Base-by-base conservation (phyloP, 2,888 invertebrate species). In the Auanema freiburgensis region DNA sequence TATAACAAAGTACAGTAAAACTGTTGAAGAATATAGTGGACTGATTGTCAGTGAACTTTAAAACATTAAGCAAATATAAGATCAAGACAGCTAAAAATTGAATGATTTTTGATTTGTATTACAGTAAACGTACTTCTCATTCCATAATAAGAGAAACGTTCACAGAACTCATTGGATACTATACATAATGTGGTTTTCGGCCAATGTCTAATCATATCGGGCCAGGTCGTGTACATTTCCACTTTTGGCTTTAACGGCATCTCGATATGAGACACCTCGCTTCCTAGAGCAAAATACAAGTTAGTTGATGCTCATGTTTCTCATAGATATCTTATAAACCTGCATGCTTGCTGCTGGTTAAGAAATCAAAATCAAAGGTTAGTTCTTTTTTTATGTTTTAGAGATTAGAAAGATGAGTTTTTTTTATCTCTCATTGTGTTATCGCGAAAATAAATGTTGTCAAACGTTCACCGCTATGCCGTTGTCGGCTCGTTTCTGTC, bases 121-220 rank as follows among this genome's bases (percentile, higher is more conserved):
- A 25, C n/a, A 63, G 51, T 43, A 40, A 42, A 69, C 80, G 71
- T 51, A 94, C 93, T 91, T 89, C 92, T 90, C 90, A 94, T 91
- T 84, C 97, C 97, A 90, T 96, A 97, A 86, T 89, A 97, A 67
- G 91, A 92, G 86, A 97, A 97, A 79, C 96, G 88, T 86, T 97
- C 97, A 86, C 96, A 97, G 86, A 97, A 95, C 85, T 97, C 97
- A 89, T 94, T 96, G 85, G 90, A 90, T 74, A 97, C 88, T 81
- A 97, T 96, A 86, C 80, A 77, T 57, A 83, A 71, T 12, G 82
- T 83, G 8, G 76, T 78, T 50, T 79, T 81, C 5, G 82, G 82
- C 82, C 82, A 82, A 42, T 76, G 76, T 25, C 50, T 52, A 59
- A 74, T 66, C 72, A 76, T 76, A 46, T 76, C 74, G 14, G 73